A percentile compares a stretch with the other conserved stretches of the same genome.
phyloP scores from a whole-genome alignment of 1,140 invertebrate species.

The Oedothorax gibbosus region DNA sequence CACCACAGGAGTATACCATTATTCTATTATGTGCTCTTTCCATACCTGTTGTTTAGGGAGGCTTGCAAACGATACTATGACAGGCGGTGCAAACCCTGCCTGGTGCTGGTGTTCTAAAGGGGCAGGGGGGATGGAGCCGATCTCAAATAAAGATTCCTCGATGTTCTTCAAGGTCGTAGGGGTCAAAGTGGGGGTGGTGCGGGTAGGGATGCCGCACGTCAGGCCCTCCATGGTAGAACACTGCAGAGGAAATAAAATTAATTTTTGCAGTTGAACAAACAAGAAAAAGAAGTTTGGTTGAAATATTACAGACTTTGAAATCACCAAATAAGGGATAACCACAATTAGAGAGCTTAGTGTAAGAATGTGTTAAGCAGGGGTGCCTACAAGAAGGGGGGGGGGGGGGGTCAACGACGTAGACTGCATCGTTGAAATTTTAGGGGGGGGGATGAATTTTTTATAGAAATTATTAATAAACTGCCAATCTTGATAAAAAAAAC shows the following conservation, averaged over 20 bases:
- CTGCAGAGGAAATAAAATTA: slow-evolving; percentile 40
- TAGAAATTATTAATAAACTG: too few relatives aligned
- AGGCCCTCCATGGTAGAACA: slow-evolving; percentile 49
- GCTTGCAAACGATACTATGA: slow-evolving; percentile 72
- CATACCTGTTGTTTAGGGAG: slow-evolving; percentile 33
- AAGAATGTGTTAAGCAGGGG: too few relatives aligned
- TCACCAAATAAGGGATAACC: not conserved
- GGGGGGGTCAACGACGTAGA: too few relatives aligned
- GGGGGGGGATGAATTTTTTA: too few relatives aligned
- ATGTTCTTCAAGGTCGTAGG: slow-evolving; percentile 92
- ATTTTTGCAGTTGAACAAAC: not conserved
- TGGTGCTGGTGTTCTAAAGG: slow-evolving; percentile 78
- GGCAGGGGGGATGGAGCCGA: slow-evolving; percentile 74
- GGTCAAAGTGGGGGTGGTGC: slow-evolving; percentile 91
- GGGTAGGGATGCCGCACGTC: slow-evolving; percentile 81
- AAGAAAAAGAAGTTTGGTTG: not conserved
- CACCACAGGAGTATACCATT: too few relatives aligned
- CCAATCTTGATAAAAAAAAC: too few relatives aligned
- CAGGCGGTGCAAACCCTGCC: slow-evolving; percentile 89
- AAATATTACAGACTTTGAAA: not conserved
- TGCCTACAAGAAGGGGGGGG: too few relatives aligned
- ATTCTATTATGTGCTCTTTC: too few relatives aligned
- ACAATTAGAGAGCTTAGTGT: not conserved
- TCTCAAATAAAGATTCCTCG: slow-evolving; percentile 79
- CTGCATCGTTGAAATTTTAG: too few relatives aligned